Base-by-base conservation (phyloP, 2,113 vertebrate genomes). In the Atherinomorus stipes region DNA sequence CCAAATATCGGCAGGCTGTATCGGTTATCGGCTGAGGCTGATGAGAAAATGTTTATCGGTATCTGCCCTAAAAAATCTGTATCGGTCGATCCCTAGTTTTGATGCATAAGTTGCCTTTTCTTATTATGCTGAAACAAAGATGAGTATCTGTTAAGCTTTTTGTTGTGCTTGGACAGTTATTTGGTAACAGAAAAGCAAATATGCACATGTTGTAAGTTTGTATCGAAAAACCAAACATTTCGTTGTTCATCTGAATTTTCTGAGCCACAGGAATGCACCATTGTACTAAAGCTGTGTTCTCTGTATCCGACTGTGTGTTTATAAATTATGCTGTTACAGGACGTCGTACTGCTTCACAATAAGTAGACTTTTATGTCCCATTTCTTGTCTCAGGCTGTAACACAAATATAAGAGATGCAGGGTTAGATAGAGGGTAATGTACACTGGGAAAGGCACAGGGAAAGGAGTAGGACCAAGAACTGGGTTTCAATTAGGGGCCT, bases 401-500 rank as follows among this genome's bases (percentile, higher is more conserved):
- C 25, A 71, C 22, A 40, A 38, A 70, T 45, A 70, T 51, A 56
- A 16, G 37, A 70, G 40, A 80, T 51, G 23, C 50, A 47, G 47
- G 68, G 71, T 83, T 67, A 77, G 53, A 72, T 15, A 11, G 28
- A 25, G 69, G 69, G 19, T 56, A 80, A 80, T 81, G 59, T 53
- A 59, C 61, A 76, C 64, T 83, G 25, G 71, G 34, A 65, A 16
- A 78, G 60, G 56, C 25, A 28, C 0, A 16, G 38, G 37, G 22
- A 63, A 71, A 70, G 28, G 28, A 81, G 64, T 57, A 54, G n/a
- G 63, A 76, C 83, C 72, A 84, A n/a, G 37, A 45, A 23, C 63
- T 69, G 64, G 65, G 69, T 72, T 70, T 70, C 42, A 54, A 63
- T 56, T 49, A 78, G 67, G 37, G 73, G 70, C 37, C 75, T 70